Evolutionary conservation across 2,113 vertebrate species (phyloP).

Genomic region (Astur gentilis): DNA sequence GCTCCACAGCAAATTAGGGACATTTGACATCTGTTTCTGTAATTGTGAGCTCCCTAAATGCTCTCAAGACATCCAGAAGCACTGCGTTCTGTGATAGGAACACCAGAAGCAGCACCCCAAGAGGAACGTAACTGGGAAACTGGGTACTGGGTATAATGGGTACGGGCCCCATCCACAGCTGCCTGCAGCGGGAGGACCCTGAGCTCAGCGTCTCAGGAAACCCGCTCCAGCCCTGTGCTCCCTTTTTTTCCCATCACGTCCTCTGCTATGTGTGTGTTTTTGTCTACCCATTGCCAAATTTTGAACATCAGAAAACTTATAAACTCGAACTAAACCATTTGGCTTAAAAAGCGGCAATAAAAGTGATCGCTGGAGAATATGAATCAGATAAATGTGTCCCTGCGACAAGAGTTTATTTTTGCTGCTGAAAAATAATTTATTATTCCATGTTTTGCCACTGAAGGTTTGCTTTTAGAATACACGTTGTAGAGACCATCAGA

Average conservation of each 20-base stretch:
- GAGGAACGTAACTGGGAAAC: not conserved
- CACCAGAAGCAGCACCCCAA: not conserved
- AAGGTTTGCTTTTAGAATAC: slow-evolving; percentile 22
- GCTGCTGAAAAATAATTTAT: slow-evolving; percentile 45
- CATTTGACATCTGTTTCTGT: slow-evolving; percentile 12
- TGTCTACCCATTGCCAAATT: not conserved
- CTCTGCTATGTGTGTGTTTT: not conserved
- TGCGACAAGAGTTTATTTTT: slow-evolving; percentile 63
- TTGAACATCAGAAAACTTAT: slow-evolving; percentile 43
- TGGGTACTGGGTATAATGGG: not conserved
- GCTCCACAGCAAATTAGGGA: not conserved
- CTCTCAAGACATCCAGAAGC: not conserved
- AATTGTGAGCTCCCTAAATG: not conserved
- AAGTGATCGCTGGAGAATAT: slow-evolving; percentile 45
- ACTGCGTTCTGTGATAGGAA: not conserved
- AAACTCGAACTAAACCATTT: slow-evolving; percentile 16
- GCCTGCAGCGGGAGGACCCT: not conserved
- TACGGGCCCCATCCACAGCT: not conserved
- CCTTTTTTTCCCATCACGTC: not conserved
- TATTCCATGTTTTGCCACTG: slow-evolving; percentile 44
- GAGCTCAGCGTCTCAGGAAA: not conserved
- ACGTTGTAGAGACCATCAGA: not conserved
- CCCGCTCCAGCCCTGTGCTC: not conserved
- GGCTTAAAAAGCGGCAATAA: slow-evolving; percentile 32
- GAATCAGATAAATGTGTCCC: slow-evolving; percentile 56